Percentiles rank a stretch among this genome's conserved stretches.
Evolutionary conservation across 2,888 invertebrate genomes (phyloP).

Genomic region (Sepioteuthis lessoniana): DNA sequence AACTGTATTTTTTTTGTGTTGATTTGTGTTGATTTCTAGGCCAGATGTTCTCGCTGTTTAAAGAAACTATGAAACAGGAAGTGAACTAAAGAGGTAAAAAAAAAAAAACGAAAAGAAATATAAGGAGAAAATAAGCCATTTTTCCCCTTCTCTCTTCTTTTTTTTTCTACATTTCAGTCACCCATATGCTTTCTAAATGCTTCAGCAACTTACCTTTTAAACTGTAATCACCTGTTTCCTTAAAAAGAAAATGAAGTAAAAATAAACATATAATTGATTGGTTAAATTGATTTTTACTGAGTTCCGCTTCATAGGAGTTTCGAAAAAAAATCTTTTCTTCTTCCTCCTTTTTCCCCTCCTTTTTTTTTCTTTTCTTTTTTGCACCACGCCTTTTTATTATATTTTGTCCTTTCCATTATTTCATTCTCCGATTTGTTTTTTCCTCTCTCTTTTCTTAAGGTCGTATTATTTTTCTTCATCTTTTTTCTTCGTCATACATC

Average conservation of each 20-base stretch:
- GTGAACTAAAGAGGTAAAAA: neutral
- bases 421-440: no score
- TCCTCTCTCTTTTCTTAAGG: no score
- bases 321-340: no score
- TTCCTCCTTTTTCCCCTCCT: no score
- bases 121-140: neutral
- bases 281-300: no score
- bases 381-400: no score
- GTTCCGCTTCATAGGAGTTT: no score
- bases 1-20: neutral
- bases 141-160: neutral
- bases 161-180: neutral
- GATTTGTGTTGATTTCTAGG: neutral
- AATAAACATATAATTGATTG: neutral
- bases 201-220: constrained; percentile 1
- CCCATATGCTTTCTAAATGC: neutral
- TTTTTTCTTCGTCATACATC: no score
- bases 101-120: neutral
- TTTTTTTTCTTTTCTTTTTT: no score
- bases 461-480: no score
- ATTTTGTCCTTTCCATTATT: no score
- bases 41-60: neutral
- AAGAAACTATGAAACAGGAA: neutral
- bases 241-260: neutral
- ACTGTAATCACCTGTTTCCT: neutral